phyloP scores from a whole-genome alignment of 2,797 vertebrate species.

The Petrocephalus schoutedeni region DNA sequence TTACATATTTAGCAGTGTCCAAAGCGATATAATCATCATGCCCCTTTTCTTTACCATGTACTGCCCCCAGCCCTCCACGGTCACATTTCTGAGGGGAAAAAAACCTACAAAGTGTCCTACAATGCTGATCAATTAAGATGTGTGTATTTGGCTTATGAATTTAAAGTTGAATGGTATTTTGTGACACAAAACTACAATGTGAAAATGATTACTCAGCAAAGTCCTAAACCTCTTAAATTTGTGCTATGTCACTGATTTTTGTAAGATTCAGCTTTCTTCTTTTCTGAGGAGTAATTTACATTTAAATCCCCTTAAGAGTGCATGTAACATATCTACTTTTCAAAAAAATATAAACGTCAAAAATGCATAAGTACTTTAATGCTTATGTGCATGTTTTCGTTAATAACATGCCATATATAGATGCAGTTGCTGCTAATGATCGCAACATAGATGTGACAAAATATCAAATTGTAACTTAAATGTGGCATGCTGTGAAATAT shows the following conservation, averaged over 20 bases:
- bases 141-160: constrained; percentile 39
- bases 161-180: constrained; percentile 49
- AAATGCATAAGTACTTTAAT: background rate
- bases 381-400: background rate
- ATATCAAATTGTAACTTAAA: background rate
- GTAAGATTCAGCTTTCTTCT: constrained; percentile 32
- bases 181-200: constrained; percentile 39
- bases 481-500: background rate
- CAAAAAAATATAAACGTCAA: background rate
- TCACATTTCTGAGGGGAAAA: background rate
- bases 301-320: constrained; percentile 37
- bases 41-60: background rate
- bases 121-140: constrained; percentile 50
- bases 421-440: background rate
- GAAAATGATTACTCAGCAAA: constrained; percentile 41
- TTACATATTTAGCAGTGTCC: background rate
- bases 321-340: background rate
- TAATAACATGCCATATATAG: background rate
- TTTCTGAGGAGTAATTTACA: constrained; percentile 43
- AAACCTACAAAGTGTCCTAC: background rate
- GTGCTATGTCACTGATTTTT: constrained; percentile 39
- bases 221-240: constrained; percentile 66
- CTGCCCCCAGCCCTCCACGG: background rate
- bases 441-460: background rate
- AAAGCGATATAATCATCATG: background rate